Percentiles rank a stretch among this genome's conserved stretches.
phyloP scores from a whole-genome alignment of 2,797 vertebrate species.

The Enteromius trimaculatus region DNA sequence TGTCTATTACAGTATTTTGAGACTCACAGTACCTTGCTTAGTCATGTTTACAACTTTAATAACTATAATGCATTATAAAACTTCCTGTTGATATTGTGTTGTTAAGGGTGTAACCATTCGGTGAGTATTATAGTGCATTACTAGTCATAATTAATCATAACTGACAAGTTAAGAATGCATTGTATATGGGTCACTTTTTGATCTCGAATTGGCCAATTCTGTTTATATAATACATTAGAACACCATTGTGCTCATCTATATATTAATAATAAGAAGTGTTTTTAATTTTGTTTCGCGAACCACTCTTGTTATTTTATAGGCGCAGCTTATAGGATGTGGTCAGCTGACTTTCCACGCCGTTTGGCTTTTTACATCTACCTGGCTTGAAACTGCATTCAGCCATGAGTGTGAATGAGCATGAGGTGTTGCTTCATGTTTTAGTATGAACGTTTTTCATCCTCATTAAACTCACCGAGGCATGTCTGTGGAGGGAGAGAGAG shows the following conservation, averaged over 20 bases:
- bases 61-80: neutral
- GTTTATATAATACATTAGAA: neutral
- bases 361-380: constrained; percentile 25
- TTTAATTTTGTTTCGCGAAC: neutral
- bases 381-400: constrained; percentile 14
- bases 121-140: neutral
- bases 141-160: neutral
- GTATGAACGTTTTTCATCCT: constrained; percentile 72
- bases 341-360: constrained; percentile 21
- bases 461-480: constrained; percentile 72
- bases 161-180: neutral
- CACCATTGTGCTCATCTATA: neutral
- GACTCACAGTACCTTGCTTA: neutral
- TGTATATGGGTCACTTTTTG: neutral
- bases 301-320: neutral
- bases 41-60: neutral
- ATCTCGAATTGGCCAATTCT: neutral
- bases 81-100: neutral
- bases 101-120: neutral
- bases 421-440: constrained; percentile 57
- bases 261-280: neutral
- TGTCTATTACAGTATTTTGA: neutral
- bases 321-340: constrained; percentile 26
- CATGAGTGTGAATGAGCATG: constrained; percentile 23
- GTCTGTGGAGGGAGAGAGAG: constrained; percentile 59